Evolutionary conservation across 2,797 vertebrate genomes (phyloP), one percentile per base, ranked within the genome.

Genomic region (Anniella stebbinsi): DNA sequence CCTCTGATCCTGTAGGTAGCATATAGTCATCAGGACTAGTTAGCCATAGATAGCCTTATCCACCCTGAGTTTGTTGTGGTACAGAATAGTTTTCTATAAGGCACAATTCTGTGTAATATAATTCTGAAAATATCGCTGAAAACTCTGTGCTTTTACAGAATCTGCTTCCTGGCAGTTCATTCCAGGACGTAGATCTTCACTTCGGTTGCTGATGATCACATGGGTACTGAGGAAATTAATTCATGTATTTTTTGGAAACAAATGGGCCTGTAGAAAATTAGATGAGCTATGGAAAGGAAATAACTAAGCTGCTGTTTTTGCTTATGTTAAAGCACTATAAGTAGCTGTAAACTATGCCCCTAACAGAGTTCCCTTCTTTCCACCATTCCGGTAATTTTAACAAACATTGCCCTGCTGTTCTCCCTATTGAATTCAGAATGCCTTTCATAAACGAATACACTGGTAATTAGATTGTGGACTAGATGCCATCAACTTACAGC

Each of bases 261-360:
- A 86, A 81, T 66, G 38, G 67, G 21, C 7, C 63, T 80, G 28
- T 66, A 82, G 70, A 21, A 36, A 89, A 88, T 81, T 86, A 82
- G 60, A 86, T 91, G 83, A 81, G 17, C 15, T 30, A 2, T 63
- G 51, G 60, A 17, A 51, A 87, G 85, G 85, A 92, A 89, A 67
- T 89, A 89, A 87, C 69, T 69, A 84, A 84, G 81, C 75, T 85
- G 66, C 80, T 57, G 57, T 48, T 87, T 11, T 69, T 92, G 69
- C 80, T 90, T 92, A 89, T 84, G 15, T 54, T 30, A 82, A 63
- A 33, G 8, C 48, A 69, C 36, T 87, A 3, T 36, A 86, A 88
- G 36, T 87, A 21, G 67, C n/a, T 51, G 67, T 73, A 41, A 73
- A 23, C 17, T 9, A 30, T 75, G 33, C 38, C 36, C 51, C 54